Base-by-base conservation (phyloP, 2,888 invertebrate species). In the Chalcosyrphus nemorum region DNA sequence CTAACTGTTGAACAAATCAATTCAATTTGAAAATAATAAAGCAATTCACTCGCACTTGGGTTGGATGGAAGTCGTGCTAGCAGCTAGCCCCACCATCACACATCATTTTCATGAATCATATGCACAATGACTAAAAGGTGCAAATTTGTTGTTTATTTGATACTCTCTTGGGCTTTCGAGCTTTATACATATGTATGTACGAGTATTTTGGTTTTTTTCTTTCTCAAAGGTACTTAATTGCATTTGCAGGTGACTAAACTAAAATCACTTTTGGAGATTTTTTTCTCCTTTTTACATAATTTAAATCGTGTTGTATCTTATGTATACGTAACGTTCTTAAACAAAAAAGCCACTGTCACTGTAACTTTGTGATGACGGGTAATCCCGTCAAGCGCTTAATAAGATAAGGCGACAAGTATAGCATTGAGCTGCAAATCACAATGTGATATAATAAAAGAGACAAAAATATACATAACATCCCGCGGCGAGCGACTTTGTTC, bases 71-170 rank as follows among this genome's bases (percentile, higher is more conserved):
- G 50, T 71, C 59, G 50, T 61, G 38, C 70, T 71, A 38, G 24
- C n/a, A 41, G 57, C 70, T 56, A 77, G 61, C 61, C 59, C 77
- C 63, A 78, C 63, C 56, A 63, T 57, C 19, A 70, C 57, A 24
- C 41, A 81, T 43, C 52, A 35, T 38, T 71, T 68, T 63, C n/a
- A 50, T 80, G 74, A 70, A 71, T 82, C 82, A 81, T 63, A 68
- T 63, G 43, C 38, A 59, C 74, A 68, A 45, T 52, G 29, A 45
- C 52, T 63, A 43, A 74, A 61, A 82, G 63, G 68, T 84, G 80
- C 45, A 65, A 84, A 74, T 70, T 75, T 52, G 6, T 68, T 68
- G 9, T 47, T 47, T 71, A 68, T 54, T 47, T 13, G 41, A 61
- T 68, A 65, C 15, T 45, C 41, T 24, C 13, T 56, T 9, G 17